Evolutionary conservation across 2,888 invertebrate species (phyloP).

Genomic region (Amiota minor): DNA sequence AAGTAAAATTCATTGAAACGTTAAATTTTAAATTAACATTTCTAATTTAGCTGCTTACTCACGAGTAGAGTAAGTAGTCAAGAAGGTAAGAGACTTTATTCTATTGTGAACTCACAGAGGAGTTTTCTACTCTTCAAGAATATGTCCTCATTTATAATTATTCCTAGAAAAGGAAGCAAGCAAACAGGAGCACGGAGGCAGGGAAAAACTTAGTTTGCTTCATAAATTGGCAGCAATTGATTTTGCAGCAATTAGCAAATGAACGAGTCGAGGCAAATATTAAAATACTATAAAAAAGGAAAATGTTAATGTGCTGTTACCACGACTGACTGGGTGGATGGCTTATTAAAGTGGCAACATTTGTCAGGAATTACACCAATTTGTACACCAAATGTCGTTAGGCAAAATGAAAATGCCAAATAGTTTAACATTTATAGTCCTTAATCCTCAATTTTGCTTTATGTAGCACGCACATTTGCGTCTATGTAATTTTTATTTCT

Average conservation of each 20-base stretch:
- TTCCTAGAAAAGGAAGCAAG: not conserved
- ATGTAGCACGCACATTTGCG: conserved; percentile 44
- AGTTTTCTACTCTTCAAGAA: not conserved
- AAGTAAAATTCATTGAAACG: conserved; percentile 60
- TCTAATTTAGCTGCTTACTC: conserved; percentile 53
- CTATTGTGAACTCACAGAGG: not conserved
- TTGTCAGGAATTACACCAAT: conserved; percentile 61
- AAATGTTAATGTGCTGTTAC: no score
- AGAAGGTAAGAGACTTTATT: no score
- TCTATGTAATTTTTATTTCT: conserved; percentile 52
- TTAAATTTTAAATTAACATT: conserved; percentile 65
- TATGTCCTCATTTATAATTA: not conserved
- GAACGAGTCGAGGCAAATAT: no score
- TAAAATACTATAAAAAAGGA: no score
- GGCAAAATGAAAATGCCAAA: conserved; percentile 58
- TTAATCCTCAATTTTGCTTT: not conserved
- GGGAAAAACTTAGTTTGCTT: not conserved
- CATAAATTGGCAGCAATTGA: conserved; percentile 63
- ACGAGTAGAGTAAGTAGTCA: conserved; percentile 11
- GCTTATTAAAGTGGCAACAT: conserved; percentile 48
- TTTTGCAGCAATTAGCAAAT: conserved; percentile 39
- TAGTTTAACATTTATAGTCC: conserved; percentile 48
- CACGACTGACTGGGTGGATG: not conserved
- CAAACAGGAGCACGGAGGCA: not conserved
- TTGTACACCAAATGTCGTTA: conserved; percentile 57